phyloP scores from a whole-genome alignment of 2,797 vertebrate genomes.

The Channa striata region DNA sequence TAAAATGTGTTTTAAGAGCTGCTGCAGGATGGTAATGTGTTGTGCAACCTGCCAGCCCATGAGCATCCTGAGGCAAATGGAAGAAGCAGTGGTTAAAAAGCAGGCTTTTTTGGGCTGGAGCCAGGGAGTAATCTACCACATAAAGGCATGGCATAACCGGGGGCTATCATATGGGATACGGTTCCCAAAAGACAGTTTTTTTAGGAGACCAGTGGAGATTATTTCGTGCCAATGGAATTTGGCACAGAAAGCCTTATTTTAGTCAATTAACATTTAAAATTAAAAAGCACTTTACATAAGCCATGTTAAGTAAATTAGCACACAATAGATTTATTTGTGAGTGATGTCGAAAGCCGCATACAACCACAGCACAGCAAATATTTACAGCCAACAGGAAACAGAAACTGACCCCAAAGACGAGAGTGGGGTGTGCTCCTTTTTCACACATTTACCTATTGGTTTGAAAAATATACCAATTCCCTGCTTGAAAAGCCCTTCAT shows the following conservation, averaged over 20 bases:
- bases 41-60: conserved; percentile 83
- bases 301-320: conserved; percentile 77
- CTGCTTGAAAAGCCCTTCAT: conserved; percentile 73
- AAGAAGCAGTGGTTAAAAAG: conserved; percentile 88
- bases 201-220: conserved; percentile 62
- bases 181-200: conserved; percentile 71
- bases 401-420: conserved; percentile 41
- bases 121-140: conserved; percentile 85
- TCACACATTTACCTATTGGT: conserved; percentile 64
- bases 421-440: conserved; percentile 22
- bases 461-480: conserved; percentile 83
- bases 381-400: conserved; percentile 30
- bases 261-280: conserved; percentile 81
- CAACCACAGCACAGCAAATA: conserved; percentile 8
- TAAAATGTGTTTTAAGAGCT: conserved; percentile 87
- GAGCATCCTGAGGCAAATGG: conserved; percentile 84
- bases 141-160: conserved; percentile 74
- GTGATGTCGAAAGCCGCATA: conserved; percentile 29
- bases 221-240: conserved; percentile 73
- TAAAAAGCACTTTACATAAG: conserved; percentile 77
- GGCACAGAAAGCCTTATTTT: conserved; percentile 72
- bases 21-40: conserved; percentile 84
- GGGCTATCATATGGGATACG: conserved; percentile 75
- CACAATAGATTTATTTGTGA: conserved; percentile 67
- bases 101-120: conserved; percentile 81